phyloP scores from a whole-genome alignment of 2,888 invertebrate genomes.

The Drosophila borborema region DNA sequence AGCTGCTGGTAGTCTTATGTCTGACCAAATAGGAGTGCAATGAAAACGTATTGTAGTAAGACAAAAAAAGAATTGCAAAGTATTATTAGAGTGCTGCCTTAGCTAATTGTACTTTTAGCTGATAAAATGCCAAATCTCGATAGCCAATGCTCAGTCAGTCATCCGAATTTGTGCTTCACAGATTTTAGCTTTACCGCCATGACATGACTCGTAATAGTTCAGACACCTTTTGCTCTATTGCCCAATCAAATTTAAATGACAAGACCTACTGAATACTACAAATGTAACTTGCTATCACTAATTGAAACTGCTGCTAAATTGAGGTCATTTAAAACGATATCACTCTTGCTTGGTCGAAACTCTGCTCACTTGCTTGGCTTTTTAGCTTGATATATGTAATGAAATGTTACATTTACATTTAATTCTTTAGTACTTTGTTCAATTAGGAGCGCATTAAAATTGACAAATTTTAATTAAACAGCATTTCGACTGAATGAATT shows the following conservation, averaged over 20 bases:
- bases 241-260: not conserved
- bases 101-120: too few species aligned
- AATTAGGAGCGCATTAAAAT: not conserved
- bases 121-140: too few species aligned
- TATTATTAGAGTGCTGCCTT: too few species aligned
- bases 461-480: not conserved
- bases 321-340: not conserved
- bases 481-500: not conserved
- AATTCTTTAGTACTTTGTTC: not conserved
- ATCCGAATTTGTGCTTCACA: too few species aligned
- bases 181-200: too few species aligned
- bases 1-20: not conserved
- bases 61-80: too few species aligned
- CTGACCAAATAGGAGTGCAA: not conserved
- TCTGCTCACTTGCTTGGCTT: not conserved
- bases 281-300: not conserved
- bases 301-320: not conserved
- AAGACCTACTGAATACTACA: not conserved
- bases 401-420: not conserved
- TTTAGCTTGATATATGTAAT: not conserved
- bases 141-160: too few species aligned
- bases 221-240: too few species aligned
- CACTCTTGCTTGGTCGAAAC: not conserved
- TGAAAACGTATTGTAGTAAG: not conserved
- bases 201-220: too few species aligned